These are phyloP conservation scores for Trissolcus brochymenae DNA, from an alignment of 2,888 invertebrate genomes.

Conservation along the genomic window DNA sequence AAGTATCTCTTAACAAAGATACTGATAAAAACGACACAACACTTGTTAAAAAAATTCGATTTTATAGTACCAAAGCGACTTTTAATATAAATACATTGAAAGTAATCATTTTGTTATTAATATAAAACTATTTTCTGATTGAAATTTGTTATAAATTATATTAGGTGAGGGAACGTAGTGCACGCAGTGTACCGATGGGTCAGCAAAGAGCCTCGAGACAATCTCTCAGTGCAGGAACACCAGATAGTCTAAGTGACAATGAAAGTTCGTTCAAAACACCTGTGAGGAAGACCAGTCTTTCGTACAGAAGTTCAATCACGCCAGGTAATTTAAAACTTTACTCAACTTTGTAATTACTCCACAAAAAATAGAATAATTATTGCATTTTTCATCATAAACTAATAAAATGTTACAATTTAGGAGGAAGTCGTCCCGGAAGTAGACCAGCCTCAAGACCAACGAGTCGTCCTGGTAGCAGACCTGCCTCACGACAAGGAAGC, in stretches of 20 bases:
- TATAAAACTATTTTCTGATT: neutral
- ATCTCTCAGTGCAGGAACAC: conserved; percentile 90
- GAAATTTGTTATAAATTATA: neutral
- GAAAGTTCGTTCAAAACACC: conserved; percentile 86
- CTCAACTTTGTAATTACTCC: neutral
- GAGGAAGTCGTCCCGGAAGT: conserved; percentile 80
- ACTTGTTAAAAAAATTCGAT: neutral
- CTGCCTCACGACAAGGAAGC: conserved; percentile 90
- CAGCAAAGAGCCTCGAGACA: conserved; percentile 84
- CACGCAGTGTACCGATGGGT: conserved; percentile 93
- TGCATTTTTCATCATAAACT: neutral
- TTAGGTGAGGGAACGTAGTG: conserved; percentile 95
- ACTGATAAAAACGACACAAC: neutral
- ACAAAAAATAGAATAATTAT: neutral
- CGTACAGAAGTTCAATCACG: conserved; percentile 82
- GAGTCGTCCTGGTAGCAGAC: conserved; percentile 89
- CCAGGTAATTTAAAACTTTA: conserved; percentile 78
- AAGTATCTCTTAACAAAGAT: neutral
- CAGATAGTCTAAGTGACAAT: conserved; percentile 92
- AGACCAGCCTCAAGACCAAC: conserved; percentile 80
- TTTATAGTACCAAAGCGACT: neutral
- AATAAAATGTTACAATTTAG: conserved; percentile 67
- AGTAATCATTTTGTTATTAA: too few species aligned
- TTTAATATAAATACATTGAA: too few species aligned
- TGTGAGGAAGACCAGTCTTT: conserved; percentile 82